phyloP scores from a whole-genome alignment of 2,797 vertebrate genomes.

The Cuculus canorus region DNA sequence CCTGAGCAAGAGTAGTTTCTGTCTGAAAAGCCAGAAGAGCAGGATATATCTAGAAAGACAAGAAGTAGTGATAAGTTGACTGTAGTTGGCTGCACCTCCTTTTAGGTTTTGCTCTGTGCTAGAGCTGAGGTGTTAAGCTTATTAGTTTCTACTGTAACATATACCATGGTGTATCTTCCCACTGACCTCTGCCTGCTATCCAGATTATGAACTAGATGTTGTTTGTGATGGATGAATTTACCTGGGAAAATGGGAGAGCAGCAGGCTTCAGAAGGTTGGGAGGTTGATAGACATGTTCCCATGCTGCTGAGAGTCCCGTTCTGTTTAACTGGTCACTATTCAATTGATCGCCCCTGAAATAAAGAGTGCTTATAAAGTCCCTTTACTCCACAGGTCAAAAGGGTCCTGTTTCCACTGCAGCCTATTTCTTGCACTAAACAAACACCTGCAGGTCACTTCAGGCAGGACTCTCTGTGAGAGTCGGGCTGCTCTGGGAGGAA shows the following conservation, averaged over 20 bases:
- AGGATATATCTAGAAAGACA: background rate
- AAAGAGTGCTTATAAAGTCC: background rate
- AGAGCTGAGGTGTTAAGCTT: background rate
- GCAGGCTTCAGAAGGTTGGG: background rate
- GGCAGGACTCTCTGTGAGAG: background rate
- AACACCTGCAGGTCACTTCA: conserved; percentile 7
- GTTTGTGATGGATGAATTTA: background rate
- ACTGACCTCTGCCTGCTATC: background rate
- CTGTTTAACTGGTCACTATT: background rate
- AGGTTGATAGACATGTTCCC: background rate
- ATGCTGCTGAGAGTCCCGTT: background rate
- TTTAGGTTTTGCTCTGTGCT: background rate
- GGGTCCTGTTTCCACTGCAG: background rate
- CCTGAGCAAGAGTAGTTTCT: background rate
- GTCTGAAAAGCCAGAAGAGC: background rate
- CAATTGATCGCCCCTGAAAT: background rate
- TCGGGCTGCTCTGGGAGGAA: background rate
- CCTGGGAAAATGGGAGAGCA: background rate
- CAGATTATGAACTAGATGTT: background rate
- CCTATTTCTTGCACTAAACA: background rate
- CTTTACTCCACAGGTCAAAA: background rate
- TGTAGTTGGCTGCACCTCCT: background rate
- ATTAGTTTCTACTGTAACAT: background rate
- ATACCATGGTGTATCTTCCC: background rate
- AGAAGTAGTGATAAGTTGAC: background rate